phyloP scores from a whole-genome alignment of 2,888 invertebrate species.

The Tetranychus truncatus region DNA sequence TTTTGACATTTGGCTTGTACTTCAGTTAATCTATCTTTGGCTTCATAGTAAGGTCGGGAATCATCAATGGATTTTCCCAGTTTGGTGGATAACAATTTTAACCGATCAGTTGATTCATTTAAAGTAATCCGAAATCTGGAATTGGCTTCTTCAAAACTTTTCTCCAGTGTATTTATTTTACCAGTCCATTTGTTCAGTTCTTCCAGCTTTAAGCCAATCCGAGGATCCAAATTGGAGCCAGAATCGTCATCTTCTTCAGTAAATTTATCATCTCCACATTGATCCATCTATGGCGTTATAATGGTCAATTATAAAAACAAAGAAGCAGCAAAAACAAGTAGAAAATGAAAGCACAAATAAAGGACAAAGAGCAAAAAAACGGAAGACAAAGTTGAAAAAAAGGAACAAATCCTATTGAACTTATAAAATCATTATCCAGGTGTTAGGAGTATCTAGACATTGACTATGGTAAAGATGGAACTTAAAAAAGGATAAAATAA shows the following conservation, averaged over 20 bases:
- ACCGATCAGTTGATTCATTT: slow-evolving; percentile 11
- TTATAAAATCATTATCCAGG: too few species aligned
- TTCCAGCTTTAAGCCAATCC: slow-evolving; percentile 20
- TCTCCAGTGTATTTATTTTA: slow-evolving; percentile 20
- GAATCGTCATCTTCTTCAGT: neutral
- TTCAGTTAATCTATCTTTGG: slow-evolving; percentile 11
- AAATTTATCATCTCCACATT: neutral
- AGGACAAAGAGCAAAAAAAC: neutral
- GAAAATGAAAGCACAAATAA: neutral
- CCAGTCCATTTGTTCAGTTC: slow-evolving; percentile 19
- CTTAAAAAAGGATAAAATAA: too few species aligned
- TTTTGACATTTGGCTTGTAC: slow-evolving; percentile 20
- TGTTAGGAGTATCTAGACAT: too few species aligned
- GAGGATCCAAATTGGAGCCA: slow-evolving; percentile 14
- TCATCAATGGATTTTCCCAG: slow-evolving; percentile 7
- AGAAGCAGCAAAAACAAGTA: neutral
- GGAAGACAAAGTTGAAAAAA: too few species aligned
- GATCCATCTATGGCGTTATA: neutral
- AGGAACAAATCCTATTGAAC: too few species aligned
- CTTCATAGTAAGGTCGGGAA: slow-evolving; percentile 20
- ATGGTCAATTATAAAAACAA: neutral
- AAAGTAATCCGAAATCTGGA: slow-evolving; percentile 4
- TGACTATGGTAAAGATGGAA: too few species aligned
- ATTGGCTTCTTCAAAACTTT: slow-evolving; percentile 19
- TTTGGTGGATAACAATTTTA: neutral